Percentiles rank a stretch among this genome's conserved stretches.
Evolutionary conservation across 2,113 vertebrate genomes (phyloP).

Genomic region (Scolopax mira): DNA sequence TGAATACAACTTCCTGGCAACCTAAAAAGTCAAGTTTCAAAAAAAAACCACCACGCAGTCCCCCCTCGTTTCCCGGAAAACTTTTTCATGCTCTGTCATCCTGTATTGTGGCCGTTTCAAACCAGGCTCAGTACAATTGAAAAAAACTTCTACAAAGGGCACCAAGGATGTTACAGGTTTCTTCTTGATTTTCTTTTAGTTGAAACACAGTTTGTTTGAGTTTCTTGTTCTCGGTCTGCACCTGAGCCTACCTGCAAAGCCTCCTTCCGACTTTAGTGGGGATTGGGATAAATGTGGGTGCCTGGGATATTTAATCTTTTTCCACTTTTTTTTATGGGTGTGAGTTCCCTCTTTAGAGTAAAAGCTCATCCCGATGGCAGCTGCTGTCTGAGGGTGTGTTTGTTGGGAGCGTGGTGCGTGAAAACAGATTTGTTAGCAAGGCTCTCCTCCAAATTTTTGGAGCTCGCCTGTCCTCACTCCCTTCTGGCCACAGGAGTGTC

Average conservation of each 20-base stretch:
- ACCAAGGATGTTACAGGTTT: neutral
- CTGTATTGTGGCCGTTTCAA: neutral
- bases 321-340: neutral
- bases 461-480: neutral
- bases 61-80: slow-evolving; percentile 17
- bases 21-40: slow-evolving; percentile 14
- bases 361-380: neutral
- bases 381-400: slow-evolving; percentile 28
- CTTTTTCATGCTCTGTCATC: neutral
- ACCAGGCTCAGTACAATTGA: neutral
- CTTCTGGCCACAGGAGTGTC: neutral
- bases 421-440: neutral
- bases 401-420: neutral
- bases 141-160: neutral
- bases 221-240: neutral
- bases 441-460: neutral
- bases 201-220: neutral
- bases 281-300: neutral
- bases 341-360: neutral
- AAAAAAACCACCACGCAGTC: neutral
- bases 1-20: slow-evolving; percentile 60
- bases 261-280: neutral
- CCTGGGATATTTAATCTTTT: neutral
- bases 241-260: neutral
- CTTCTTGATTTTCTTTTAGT: neutral